Base-by-base conservation (phyloP, 2,797 vertebrate species). In the Pangasius sanitwongsei region DNA sequence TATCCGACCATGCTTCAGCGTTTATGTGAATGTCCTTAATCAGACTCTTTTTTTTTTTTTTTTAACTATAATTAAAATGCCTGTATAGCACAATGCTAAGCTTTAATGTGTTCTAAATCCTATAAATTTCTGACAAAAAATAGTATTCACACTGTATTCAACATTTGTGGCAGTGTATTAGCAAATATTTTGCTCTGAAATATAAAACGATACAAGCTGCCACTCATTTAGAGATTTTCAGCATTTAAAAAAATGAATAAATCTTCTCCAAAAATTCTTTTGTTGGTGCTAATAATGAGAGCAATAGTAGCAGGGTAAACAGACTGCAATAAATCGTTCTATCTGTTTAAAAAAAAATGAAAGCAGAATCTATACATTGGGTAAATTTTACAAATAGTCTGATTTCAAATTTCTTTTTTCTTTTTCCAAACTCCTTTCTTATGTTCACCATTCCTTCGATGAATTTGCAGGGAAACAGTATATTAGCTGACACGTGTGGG, bases 401-500 rank as follows among this genome's bases (percentile, higher is more conserved):
- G 65, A 67, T n/a, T 67, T 67, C 28, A 67, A 16, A 18, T 57
- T 6, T 44, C 44, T 44, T 44, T 44, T 44, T 44, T 44, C 44
- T 44, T 0, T 44, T 44, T 44, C 4, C 44, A 44, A 44, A 44
- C 44, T 44, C 11, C 23, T 41, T 63, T 28, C 12, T 44, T 18
- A 18, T 28, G 16, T 2, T 25, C 15, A 55, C 7, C 34, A 12
- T 9, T 37, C 28, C 6, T 82, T 65, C 11, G n/a, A 48, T 16
- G 48, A 48, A 20, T 41, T 11, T 50, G 55, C 11, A 6, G 20
- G 3, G 74, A 78, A 31, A 63, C 67, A 57, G 57, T 83, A 70
- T 82, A 91, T 69, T 50, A 90, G 53, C 85, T 18, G 41, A 70
- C 74, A 70, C 83, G 81, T 72, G 85, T 86, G 87, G 84, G 85